A percentile compares a stretch with the other conserved stretches of the same genome.
Evolutionary conservation across 2,797 vertebrate genomes (phyloP).

Genomic region (Lepus oiostolus): DNA sequence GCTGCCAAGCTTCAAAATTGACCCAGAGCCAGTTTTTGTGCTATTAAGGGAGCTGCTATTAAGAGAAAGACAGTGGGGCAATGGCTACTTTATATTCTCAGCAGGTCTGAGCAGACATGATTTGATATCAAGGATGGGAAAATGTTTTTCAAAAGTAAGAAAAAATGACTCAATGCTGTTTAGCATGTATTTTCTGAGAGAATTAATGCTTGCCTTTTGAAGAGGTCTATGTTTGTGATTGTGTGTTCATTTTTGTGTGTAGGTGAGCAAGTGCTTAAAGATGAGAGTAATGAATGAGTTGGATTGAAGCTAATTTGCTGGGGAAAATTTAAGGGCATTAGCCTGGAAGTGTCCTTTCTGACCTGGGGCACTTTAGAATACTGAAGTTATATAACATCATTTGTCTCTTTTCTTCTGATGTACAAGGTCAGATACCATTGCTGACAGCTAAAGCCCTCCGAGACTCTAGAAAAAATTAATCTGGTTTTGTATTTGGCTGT

Average conservation of each 20-base stretch:
- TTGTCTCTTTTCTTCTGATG: background rate
- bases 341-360: background rate
- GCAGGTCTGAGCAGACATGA: background rate
- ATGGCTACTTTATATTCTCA: background rate
- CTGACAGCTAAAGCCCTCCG: background rate
- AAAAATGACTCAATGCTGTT: slow-evolving; percentile 24
- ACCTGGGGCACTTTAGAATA: background rate
- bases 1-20: background rate
- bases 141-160: background rate
- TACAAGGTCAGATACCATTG: background rate
- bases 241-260: background rate
- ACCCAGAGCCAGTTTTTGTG: background rate
- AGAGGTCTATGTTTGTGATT: background rate
- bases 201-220: slow-evolving; percentile 10
- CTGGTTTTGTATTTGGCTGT: background rate
- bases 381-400: background rate
- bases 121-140: background rate
- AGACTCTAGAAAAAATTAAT: background rate
- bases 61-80: background rate
- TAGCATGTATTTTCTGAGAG: background rate
- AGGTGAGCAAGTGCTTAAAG: slow-evolving; percentile 7
- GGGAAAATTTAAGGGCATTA: background rate
- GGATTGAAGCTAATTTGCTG: background rate
- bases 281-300: background rate
- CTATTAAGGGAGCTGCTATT: background rate